These are phyloP conservation scores for Nicator chloris DNA, from an alignment of 2,113 vertebrate species.

Conservation along the genomic window DNA sequence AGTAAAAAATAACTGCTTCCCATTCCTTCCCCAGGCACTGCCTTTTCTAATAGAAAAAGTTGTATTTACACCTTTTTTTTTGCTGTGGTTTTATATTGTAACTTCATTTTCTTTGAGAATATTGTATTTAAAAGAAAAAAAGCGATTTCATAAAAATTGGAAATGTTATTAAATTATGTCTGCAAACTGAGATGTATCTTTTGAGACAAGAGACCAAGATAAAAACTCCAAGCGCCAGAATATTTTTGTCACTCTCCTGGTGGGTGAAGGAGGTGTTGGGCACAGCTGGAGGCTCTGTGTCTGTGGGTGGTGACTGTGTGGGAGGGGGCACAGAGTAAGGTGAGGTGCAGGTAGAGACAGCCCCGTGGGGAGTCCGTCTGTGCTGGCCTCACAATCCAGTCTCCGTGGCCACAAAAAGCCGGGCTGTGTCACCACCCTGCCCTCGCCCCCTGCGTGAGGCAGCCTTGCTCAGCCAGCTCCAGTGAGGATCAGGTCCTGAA, in stretches of 20 bases:
- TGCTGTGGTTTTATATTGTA: conserved; percentile 57
- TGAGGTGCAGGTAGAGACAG: background rate
- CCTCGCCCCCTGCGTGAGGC: accelerated
- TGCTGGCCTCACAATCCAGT: accelerated
- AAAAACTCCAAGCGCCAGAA: background rate
- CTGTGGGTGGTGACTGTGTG: background rate
- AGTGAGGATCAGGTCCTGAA: too few relatives aligned
- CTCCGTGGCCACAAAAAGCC: background rate
- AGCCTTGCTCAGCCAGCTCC: background rate
- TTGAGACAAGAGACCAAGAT: background rate
- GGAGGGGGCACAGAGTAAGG: accelerated
- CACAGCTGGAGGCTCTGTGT: background rate
- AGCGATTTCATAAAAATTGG: conserved; percentile 35
- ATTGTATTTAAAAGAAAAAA: conserved; percentile 45
- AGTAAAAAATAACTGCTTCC: background rate
- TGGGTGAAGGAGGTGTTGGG: accelerated
- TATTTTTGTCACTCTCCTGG: background rate
- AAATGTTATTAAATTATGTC: conserved; percentile 13
- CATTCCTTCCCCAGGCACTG: background rate
- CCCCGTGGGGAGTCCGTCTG: too few relatives aligned
- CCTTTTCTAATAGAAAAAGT: conserved; percentile 30
- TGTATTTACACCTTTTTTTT: conserved; percentile 16
- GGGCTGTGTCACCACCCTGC: accelerated
- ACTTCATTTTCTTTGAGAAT: conserved; percentile 16
- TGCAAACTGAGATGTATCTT: background rate